phyloP scores from a whole-genome alignment of 2,113 vertebrate genomes.

The Phyllostomus hastatus region DNA sequence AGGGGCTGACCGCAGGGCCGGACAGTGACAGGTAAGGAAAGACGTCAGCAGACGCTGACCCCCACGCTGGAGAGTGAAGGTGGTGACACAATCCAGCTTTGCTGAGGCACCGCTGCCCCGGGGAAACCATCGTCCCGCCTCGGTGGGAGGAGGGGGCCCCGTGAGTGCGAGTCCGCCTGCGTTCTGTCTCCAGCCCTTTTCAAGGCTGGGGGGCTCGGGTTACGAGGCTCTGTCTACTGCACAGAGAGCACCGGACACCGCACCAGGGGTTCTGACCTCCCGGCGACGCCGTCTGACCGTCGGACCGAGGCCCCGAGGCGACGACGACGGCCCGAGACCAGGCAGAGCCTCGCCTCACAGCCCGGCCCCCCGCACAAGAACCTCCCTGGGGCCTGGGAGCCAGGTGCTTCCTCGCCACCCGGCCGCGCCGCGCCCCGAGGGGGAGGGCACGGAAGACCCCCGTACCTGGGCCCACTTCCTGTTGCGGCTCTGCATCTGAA shows the following conservation, averaged over 20 bases:
- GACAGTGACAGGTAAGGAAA: neutral
- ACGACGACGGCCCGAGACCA: accelerated
- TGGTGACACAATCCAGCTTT: accelerated
- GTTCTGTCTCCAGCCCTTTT: neutral
- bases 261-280: neutral
- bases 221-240: accelerated
- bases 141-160: accelerated
- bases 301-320: neutral
- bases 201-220: accelerated
- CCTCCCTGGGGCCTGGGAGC: accelerated
- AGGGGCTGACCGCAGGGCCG: accelerated
- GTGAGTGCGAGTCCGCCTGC: neutral
- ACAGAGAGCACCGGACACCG: accelerated
- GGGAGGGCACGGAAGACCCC: accelerated
- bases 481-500: constrained; percentile 95
- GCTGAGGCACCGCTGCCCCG: no score
- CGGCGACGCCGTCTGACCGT: accelerated
- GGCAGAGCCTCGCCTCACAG: neutral
- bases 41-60: accelerated
- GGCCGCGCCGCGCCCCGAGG: accelerated
- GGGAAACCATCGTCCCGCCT: neutral
- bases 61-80: accelerated
- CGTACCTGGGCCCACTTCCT: constrained; percentile 94
- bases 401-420: accelerated
- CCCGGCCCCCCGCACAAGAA: neutral